Conservation (phyloP, 1,140 invertebrate genomes). For the Artemia franciscana region DNA sequence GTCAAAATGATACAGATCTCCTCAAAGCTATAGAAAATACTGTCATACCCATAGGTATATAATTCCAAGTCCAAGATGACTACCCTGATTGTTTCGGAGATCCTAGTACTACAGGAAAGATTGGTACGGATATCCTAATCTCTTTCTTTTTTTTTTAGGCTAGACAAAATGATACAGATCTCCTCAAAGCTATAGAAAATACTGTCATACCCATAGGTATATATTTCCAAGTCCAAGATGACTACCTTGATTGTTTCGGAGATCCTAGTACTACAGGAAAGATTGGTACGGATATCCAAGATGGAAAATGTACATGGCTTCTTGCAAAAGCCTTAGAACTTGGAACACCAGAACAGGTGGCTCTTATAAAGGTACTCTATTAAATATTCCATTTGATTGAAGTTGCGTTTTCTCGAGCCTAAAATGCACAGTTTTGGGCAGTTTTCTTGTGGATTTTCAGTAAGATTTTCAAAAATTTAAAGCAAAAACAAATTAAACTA, state of each 20-base stretch:
- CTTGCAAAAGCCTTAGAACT: constrained; percentile 49
- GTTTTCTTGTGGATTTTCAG: too few species aligned
- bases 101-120: constrained; percentile 57
- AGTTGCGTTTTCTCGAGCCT: too few species aligned
- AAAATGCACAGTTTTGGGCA: too few species aligned
- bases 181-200: constrained; percentile 56
- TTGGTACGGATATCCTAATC: constrained; percentile 77
- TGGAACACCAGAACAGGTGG: background rate
- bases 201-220: constrained; percentile 87
- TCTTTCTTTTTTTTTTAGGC: constrained; percentile 22
- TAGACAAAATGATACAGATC: constrained; percentile 48
- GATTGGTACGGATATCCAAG: constrained; percentile 69
- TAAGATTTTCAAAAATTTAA: too few species aligned
- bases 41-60: constrained; percentile 81
- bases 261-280: constrained; percentile 64
- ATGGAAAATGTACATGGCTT: constrained; percentile 91
- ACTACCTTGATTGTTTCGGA: constrained; percentile 82
- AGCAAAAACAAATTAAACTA: too few species aligned
- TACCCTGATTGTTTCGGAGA: constrained; percentile 84
- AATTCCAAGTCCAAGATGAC: constrained; percentile 92
- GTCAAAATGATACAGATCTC: constrained; percentile 48
- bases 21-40: constrained; percentile 66
- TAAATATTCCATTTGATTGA: too few species aligned
- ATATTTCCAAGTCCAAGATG: constrained; percentile 91
- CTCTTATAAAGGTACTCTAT: background rate